phyloP scores from a whole-genome alignment of 2,113 vertebrate species.

The Xyrauchen texanus region DNA sequence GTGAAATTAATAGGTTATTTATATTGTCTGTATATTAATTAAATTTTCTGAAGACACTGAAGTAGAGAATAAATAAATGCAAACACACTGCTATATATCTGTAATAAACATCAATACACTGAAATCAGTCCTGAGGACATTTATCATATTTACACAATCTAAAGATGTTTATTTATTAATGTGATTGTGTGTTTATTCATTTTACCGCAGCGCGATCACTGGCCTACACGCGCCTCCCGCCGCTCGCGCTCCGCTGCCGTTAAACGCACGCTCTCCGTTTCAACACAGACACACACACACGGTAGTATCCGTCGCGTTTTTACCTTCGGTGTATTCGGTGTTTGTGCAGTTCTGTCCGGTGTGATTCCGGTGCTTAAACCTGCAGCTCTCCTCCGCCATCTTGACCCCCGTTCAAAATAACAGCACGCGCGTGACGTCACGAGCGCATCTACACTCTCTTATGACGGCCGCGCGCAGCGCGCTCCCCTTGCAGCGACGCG shows the following conservation, averaged over 20 bases:
- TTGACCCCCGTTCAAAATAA: constrained; percentile 84
- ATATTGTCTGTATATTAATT: no score
- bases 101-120: no score
- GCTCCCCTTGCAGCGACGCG: not conserved
- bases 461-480: constrained; percentile 55
- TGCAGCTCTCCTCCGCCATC: constrained; percentile 82
- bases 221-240: not conserved
- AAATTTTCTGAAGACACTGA: no score
- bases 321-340: constrained; percentile 62
- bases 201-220: constrained; percentile 1
- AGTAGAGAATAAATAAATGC: no score
- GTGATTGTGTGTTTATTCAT: not conserved
- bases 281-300: no score
- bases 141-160: no score
- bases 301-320: not conserved
- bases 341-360: constrained; percentile 48
- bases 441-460: constrained; percentile 64
- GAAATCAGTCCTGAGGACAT: no score
- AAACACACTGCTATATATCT: no score
- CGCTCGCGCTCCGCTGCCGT: not conserved
- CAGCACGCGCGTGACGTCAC: constrained; percentile 78
- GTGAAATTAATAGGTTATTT: no score
- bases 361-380: constrained; percentile 68
- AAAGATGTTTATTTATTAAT: not conserved
- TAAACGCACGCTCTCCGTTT: not conserved